Base-by-base conservation (phyloP, 2,113 vertebrate genomes). In the Petrocephalus microphthalmus region DNA sequence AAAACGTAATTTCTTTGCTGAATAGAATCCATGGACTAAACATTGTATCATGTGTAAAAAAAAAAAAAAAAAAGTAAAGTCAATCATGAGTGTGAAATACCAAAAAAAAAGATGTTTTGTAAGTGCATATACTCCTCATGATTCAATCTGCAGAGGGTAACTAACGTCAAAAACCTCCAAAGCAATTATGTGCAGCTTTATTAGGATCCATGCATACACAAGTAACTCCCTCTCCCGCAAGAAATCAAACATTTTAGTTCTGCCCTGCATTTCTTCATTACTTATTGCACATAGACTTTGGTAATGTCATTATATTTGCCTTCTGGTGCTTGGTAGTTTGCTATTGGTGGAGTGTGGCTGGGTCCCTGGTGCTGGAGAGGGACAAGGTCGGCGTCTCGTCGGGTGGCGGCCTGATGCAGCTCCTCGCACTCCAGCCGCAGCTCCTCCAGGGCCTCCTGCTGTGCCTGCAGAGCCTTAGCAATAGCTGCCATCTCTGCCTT, bases 221-320 rank as follows among this genome's bases (percentile, higher is more conserved):
- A 67, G 60, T 1, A 56, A 56, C 57, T 1, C 57, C 57, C 7
- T 20, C 20, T 7, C 20, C 56, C 0, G 22, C 20, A 60, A 60
- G 8, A 60, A 60, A 2, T 25, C 7, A 64, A 37, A 78, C 15
- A 78, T 17, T 78, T 78, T 13, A 78, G 71, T 78, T 17, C 33
- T 19, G 33, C 29, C 5, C 33, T 19, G 67, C 13, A 74, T 74
- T 78, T 78, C 53, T 78, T 67, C 25, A 42, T 78, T 78, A 83
- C 88, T 95, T 89, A 95, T 91, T 99, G 97, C 0, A 95, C 96
- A 54, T 99, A 97, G 5, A 97, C 95, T 89, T 95, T 97, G 64
- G 98, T 99, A 91, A 97, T 91, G 85, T 99, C 94, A 0, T 93
- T 89, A 45, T 96, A 98, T 92, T 96, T 99, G 29, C 98, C 98